These are phyloP conservation scores for Neoaliturus tenellus DNA, from an alignment of 2,888 invertebrate genomes.

Conservation along the genomic window DNA sequence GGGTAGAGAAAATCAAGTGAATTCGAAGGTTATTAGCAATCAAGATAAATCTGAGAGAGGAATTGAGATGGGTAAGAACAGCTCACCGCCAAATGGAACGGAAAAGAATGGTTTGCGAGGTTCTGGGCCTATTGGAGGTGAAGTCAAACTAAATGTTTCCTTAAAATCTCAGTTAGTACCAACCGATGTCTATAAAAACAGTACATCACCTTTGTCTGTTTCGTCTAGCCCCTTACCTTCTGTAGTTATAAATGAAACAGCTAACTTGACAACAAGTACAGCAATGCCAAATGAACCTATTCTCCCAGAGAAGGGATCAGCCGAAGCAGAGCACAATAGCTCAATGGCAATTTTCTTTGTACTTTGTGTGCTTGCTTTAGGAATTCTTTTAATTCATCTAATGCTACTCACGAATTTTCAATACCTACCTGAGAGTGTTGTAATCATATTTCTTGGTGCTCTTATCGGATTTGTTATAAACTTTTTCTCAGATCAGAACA, in stretches of 20 bases:
- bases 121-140: not conserved
- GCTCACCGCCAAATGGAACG: not conserved
- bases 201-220: not conserved
- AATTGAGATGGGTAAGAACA: not conserved
- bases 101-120: not conserved
- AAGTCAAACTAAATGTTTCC: not conserved
- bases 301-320: constrained; percentile 91
- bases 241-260: constrained; percentile 41
- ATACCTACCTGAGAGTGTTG: constrained; percentile 98
- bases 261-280: constrained; percentile 70
- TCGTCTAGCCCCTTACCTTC: constrained; percentile 43
- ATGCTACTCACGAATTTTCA: constrained; percentile 97
- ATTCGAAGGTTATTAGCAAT: not conserved
- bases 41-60: not conserved
- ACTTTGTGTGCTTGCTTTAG: constrained; percentile 94
- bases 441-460: constrained; percentile 96
- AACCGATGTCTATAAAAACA: not conserved
- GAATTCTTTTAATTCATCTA: constrained; percentile 95
- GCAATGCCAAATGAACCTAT: constrained; percentile 83
- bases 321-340: constrained; percentile 97
- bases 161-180: not conserved
- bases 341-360: constrained; percentile 99
- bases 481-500: constrained; percentile 90
- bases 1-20: not conserved
- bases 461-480: constrained; percentile 94